Base-by-base conservation (phyloP, 2,888 invertebrate species). In the Megaustenia siamemsis region DNA sequence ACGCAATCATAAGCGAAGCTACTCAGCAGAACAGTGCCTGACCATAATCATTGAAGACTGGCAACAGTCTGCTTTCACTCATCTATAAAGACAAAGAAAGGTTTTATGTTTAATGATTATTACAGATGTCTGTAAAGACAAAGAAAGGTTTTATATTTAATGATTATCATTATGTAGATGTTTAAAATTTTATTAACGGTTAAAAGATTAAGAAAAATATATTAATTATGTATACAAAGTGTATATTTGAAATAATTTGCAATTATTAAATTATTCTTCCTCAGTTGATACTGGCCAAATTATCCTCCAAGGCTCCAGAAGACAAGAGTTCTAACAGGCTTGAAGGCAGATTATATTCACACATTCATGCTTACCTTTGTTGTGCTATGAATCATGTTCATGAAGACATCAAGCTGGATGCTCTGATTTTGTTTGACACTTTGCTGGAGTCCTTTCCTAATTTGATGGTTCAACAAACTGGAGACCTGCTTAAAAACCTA, bases 381-480 rank as follows among this genome's bases (percentile, higher is more conserved):
- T 98, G 98, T 94, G 97, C 97, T 0, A 97, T 98, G 97, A 98
- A 97, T 0, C 97, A 98, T 91, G 97, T 98, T 86, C 96, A 97
- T 92, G 95, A 95, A 21, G 95, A 95, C 78, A 96, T 98, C 87
- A 97, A 97, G 92, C 96, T 97, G 92, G 97, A 97, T 93, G 97
- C 98, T 0, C 94, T 98, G 0, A 92, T 96, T 0, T 95, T 97
- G 88, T 94, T 98, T 32, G 97, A 98, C 92, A 95, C 96, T 68
- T 95, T 98, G n/a, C 93, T 97, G 24, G 94, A 95, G 66, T 95
- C 96, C 89, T 95, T 96, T 82, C 96, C 97, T 1, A 92, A 93
- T 10, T 95, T 97, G 75, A 95, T 97, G 2, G 96, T 96, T 0
- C 94, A 95, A 40, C 85, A 85, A 43, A 85, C 85, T 38, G 81